Conservation (phyloP, 2,797 vertebrate genomes). For the Podarcis lilfordi region DNA sequence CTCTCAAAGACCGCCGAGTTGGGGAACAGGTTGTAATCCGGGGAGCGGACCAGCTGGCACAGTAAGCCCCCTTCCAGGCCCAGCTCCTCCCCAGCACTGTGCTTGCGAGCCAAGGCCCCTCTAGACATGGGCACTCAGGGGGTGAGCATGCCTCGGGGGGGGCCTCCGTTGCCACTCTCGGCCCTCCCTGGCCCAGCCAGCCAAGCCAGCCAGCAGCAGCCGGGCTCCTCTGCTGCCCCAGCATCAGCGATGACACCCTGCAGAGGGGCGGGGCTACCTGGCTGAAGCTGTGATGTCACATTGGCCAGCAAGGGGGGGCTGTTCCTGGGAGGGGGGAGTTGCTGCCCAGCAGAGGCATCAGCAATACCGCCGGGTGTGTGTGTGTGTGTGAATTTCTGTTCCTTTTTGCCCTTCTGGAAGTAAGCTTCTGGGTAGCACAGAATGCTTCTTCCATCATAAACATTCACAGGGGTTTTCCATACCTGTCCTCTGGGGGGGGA, state of each 20-base stretch:
- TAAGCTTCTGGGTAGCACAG: no score
- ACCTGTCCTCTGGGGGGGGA: not conserved
- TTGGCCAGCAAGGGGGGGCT: not conserved
- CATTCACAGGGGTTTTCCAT: not conserved
- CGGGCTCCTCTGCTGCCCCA: not conserved
- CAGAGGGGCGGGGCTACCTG: not conserved
- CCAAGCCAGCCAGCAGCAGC: not conserved
- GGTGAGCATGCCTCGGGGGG: not conserved
- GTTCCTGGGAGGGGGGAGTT: not conserved
- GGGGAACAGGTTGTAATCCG: constrained; percentile 73
- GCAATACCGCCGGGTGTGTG: no score
- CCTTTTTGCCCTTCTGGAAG: not conserved
- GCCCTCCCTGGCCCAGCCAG: not conserved
- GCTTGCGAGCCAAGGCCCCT: not conserved
- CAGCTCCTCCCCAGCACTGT: constrained; percentile 45
- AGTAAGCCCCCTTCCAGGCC: constrained; percentile 68
- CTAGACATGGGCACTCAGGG: not conserved
- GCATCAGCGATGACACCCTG: not conserved
- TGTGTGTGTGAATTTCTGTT: not conserved
- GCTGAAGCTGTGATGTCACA: constrained; percentile 23
- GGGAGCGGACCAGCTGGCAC: constrained; percentile 69
- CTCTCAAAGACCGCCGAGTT: constrained; percentile 71
- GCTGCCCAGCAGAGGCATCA: not conserved
- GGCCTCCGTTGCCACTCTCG: not conserved
- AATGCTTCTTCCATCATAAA: not conserved